Base-by-base conservation (phyloP, 2,797 vertebrate species). In the Euthynnus affinis region DNA sequence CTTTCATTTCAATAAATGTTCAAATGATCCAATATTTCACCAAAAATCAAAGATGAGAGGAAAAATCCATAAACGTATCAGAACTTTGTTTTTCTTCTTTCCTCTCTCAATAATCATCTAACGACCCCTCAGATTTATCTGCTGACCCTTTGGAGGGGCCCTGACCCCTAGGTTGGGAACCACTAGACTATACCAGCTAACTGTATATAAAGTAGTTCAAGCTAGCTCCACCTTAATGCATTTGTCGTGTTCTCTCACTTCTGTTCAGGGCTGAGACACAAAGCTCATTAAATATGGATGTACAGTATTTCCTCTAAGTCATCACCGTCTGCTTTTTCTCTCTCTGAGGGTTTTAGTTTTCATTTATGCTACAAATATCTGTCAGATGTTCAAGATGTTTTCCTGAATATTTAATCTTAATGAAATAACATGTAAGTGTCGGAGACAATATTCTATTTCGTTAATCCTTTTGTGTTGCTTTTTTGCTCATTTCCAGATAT, bases 191-290 rank as follows among this genome's bases (percentile, higher is more conserved):
- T n/a, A n/a, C n/a, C n/a, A n/a, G n/a, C n/a, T n/a, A 37, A 37
- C 9, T 8, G 34, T 37, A 37, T 37, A 37, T 37, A 37, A 37
- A 37, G 34, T 37, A 37, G 34, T 37, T 1, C 9, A 37, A 10
- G 9, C 34, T 8, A 37, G 34, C 34, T 34, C 32, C 62, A 23
- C 57, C 9, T 18, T 64, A 55, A 74, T 82, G 80, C 65, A 42
- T 70, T 73, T 65, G n/a, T 65, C 64, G 44, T 70, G 74, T 82
- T 46, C 20, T 9, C 27, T 53, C 48, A 6, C 22, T 20, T 32
- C 40, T 9, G 32, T 57, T 14, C 60, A 29, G 40, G 17, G 14
- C 20, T 1, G 1, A 8, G 9, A n/a, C 42, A 76, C 74, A 62
- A 46, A 74, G 23, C 23, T 62, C 29, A 15, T 73, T 34, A 77